Conservation (phyloP, 2,797 vertebrate species). For the Pelobates cultripes region DNA sequence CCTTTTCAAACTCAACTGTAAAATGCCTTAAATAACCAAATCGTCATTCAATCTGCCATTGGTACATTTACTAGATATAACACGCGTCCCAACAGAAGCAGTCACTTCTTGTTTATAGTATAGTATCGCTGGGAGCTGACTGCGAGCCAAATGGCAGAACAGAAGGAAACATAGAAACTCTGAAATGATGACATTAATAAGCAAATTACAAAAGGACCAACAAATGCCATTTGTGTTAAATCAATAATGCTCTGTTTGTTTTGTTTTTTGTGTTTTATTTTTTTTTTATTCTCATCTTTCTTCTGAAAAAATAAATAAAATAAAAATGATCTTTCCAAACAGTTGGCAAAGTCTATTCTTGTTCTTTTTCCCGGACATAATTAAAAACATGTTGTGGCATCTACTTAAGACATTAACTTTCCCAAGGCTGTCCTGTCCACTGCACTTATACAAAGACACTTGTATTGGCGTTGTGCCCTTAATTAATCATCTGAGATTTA, state of each 20-base stretch:
- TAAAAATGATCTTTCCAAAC: slow-evolving; percentile 71
- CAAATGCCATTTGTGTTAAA: slow-evolving; percentile 81
- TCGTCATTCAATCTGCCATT: slow-evolving; percentile 59
- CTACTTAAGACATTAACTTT: slow-evolving; percentile 86
- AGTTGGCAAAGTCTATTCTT: slow-evolving; percentile 79
- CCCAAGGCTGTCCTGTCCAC: slow-evolving; percentile 81
- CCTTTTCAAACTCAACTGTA: slow-evolving; percentile 55
- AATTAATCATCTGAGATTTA: slow-evolving; percentile 80
- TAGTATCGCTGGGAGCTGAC: slow-evolving; percentile 70
- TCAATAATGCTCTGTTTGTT: slow-evolving; percentile 77
- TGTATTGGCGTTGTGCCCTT: slow-evolving; percentile 78
- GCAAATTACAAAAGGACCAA: slow-evolving; percentile 79
- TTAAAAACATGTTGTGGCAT: slow-evolving; percentile 81
- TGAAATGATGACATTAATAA: slow-evolving; percentile 77
- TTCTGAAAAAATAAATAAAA: slow-evolving; percentile 64
- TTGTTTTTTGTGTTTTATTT: slow-evolving; percentile 73
- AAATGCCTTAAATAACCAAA: slow-evolving; percentile 64
- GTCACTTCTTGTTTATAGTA: slow-evolving; percentile 69
- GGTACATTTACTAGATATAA: slow-evolving; percentile 68
- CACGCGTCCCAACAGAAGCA: slow-evolving; percentile 73
- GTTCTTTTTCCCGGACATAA: slow-evolving; percentile 79
- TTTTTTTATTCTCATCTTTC: slow-evolving; percentile 47
- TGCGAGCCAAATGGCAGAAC: slow-evolving; percentile 68
- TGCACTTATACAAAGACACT: slow-evolving; percentile 80
- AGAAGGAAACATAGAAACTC: slow-evolving; percentile 68